Percentiles rank a stretch among this genome's conserved stretches.
Evolutionary conservation across 2,797 vertebrate species (phyloP).

Genomic region (Numenius phaeopus): DNA sequence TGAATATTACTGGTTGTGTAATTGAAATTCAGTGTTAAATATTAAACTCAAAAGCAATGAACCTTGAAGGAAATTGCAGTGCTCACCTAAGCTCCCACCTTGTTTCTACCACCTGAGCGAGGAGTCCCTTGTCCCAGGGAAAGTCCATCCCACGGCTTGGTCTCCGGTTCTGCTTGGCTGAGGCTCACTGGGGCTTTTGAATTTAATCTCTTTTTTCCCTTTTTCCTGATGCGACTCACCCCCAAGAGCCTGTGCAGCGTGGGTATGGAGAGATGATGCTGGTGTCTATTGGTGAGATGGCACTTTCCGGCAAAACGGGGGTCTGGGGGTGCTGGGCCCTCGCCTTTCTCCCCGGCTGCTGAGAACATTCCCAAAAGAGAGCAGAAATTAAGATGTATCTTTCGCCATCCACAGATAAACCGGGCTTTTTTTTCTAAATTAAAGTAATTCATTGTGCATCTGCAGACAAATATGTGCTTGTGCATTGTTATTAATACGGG

Average conservation of each 20-base stretch:
- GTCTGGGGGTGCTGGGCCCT: background rate
- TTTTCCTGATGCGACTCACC: background rate
- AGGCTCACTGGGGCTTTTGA: fast-evolving
- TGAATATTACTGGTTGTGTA: background rate
- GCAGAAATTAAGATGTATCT: slow-evolving; percentile 39
- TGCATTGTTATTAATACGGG: slow-evolving; percentile 42
- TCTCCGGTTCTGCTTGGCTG: background rate
- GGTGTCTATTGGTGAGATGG: fast-evolving
- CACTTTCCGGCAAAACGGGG: fast-evolving
- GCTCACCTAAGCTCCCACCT: background rate
- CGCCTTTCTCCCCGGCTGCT: background rate
- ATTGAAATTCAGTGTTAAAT: slow-evolving; percentile 7
- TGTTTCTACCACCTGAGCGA: background rate
- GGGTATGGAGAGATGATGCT: fast-evolving
- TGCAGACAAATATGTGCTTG: slow-evolving; percentile 40
- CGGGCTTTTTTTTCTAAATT: slow-evolving; percentile 60
- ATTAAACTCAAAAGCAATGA: slow-evolving; percentile 13
- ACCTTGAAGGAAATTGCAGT: slow-evolving; percentile 18
- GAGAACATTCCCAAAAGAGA: background rate
- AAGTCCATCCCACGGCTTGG: fast-evolving
- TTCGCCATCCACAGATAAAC: background rate
- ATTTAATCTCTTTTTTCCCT: background rate
- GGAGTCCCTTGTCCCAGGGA: background rate
- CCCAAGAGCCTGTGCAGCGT: background rate
- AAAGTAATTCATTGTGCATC: slow-evolving; percentile 66